A percentile compares a stretch with the other conserved stretches of the same genome.
Conservation (phyloP, 2,113 vertebrate species). For the Neoarius graeffei region DNA sequence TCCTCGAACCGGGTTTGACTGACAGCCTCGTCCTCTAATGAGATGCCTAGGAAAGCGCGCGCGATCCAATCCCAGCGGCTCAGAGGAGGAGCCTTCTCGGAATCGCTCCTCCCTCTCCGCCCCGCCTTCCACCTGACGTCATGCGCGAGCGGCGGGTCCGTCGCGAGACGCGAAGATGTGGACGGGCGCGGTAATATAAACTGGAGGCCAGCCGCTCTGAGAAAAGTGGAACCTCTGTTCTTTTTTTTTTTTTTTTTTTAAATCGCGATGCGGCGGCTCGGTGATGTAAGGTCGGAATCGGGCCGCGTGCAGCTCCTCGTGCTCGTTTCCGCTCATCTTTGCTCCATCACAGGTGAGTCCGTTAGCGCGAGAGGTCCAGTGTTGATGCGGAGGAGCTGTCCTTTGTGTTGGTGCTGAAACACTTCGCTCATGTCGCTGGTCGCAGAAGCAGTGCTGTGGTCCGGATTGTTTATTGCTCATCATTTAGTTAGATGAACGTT, state of each 20-base stretch:
- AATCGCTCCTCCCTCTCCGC: constrained; percentile 54
- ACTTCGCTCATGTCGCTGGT: constrained; percentile 41
- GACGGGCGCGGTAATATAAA: constrained; percentile 73
- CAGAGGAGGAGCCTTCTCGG: constrained; percentile 65
- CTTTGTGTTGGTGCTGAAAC: constrained; percentile 76
- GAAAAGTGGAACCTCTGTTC: constrained; percentile 55
- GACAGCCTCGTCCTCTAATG: constrained; percentile 68
- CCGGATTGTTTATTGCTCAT: constrained; percentile 12
- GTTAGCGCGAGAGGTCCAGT: constrained; percentile 45
- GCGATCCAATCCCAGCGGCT: constrained; percentile 68
- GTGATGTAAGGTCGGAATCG: constrained; percentile 63
- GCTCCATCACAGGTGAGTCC: constrained; percentile 77
- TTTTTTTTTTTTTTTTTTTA: constrained; percentile 35
- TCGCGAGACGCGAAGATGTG: constrained; percentile 76
- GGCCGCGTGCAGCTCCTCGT: constrained; percentile 70
- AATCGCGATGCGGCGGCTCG: constrained; percentile 72
- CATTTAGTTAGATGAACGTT: neutral
- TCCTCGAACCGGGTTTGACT: constrained; percentile 57
- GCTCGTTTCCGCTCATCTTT: constrained; percentile 70
- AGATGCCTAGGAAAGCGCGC: constrained; percentile 53
- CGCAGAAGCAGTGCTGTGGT: constrained; percentile 1
- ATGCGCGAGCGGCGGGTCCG: constrained; percentile 80
- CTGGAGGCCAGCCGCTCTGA: constrained; percentile 66
- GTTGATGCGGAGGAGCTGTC: constrained; percentile 72
- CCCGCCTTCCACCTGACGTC: constrained; percentile 70